Conservation (phyloP, 2,888 invertebrate species). For the Nomada hirtipes region DNA sequence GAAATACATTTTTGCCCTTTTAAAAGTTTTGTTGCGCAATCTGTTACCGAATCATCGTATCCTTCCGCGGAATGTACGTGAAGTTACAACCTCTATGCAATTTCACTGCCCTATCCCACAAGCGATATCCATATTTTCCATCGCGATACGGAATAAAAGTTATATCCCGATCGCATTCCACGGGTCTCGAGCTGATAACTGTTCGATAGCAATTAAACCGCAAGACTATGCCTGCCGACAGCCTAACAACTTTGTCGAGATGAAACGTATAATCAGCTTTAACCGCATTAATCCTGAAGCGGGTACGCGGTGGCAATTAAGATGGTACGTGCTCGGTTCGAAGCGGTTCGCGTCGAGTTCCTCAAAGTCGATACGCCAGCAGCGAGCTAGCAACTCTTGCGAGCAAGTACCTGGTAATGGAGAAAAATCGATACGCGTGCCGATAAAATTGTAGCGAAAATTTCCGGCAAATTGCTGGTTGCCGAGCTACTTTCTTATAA, state of each 20-base stretch:
- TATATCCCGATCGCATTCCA: background rate
- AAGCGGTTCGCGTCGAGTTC: conserved; percentile 12
- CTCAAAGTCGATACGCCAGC: background rate
- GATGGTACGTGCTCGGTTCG: conserved; percentile 70
- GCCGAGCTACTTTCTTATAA: conserved; percentile 47
- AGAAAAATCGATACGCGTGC: conserved; percentile 42
- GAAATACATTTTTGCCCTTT: background rate
- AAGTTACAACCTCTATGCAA: background rate
- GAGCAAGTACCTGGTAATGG: conserved; percentile 14
- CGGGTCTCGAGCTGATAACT: background rate
- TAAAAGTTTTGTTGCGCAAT: background rate
- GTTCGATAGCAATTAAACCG: conserved; percentile 18
- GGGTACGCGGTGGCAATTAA: conserved; percentile 73
- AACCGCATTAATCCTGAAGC: conserved; percentile 58
- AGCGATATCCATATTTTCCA: background rate
- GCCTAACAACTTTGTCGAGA: conserved; percentile 27
- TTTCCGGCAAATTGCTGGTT: conserved; percentile 55
- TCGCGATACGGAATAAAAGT: background rate
- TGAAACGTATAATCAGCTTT: conserved; percentile 64
- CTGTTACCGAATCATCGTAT: background rate
- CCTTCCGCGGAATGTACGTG: background rate
- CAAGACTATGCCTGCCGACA: background rate
- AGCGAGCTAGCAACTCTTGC: conserved; percentile 19
- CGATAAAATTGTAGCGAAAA: conserved; percentile 49
- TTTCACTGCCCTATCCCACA: background rate